Evolutionary conservation across 1,140 invertebrate genomes (phyloP).

Genomic region (Bilobella aurantiaca): DNA sequence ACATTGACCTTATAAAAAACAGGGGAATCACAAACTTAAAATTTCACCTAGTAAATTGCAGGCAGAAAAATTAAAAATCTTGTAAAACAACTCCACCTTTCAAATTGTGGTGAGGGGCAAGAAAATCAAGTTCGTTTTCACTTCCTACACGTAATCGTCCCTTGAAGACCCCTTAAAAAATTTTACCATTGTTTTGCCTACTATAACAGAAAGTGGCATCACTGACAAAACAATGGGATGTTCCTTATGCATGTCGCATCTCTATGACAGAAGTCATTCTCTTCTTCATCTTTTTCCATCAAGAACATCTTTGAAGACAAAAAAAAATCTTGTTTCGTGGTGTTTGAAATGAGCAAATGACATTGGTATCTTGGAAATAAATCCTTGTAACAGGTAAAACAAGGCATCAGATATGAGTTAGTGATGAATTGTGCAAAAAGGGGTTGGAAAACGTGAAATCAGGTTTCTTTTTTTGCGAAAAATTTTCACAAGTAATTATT

Average conservation of each 20-base stretch:
- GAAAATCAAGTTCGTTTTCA: neutral
- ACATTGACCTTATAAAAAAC: conserved; percentile 5
- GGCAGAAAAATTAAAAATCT: neutral
- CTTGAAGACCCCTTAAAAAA: neutral
- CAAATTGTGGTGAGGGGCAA: neutral
- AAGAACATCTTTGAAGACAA: neutral
- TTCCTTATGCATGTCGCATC: too few species aligned
- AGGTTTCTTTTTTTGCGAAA: too few species aligned
- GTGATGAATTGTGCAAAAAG: too few species aligned
- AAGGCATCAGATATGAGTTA: too few species aligned
- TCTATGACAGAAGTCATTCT: too few species aligned
- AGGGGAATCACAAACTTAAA: neutral
- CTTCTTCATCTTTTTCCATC: too few species aligned
- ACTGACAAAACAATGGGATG: neutral
- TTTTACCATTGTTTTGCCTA: neutral
- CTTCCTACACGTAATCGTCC: neutral
- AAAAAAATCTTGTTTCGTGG: too few species aligned
- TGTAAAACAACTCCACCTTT: neutral
- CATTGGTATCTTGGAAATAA: too few species aligned
- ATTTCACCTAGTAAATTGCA: neutral
- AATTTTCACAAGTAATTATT: too few species aligned
- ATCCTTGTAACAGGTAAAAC: too few species aligned
- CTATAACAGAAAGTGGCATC: neutral
- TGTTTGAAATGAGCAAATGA: too few species aligned
- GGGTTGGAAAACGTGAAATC: too few species aligned